Evolutionary conservation across 2,797 vertebrate genomes (phyloP), one percentile per base, ranked within the genome.

Genomic region (Myotis daubentonii): DNA sequence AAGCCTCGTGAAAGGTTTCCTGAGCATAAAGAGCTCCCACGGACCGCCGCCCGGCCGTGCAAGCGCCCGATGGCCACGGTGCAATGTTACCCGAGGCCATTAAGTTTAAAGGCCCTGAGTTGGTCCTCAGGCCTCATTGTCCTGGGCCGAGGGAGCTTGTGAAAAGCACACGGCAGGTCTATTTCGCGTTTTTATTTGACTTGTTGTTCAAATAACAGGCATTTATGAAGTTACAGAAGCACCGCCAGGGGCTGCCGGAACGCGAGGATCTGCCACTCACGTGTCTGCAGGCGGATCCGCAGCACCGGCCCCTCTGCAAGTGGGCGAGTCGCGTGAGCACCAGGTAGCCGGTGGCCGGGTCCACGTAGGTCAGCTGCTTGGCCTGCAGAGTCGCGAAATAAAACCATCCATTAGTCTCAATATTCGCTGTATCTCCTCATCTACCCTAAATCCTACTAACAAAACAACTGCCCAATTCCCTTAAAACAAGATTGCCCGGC

Each of bases 211-310:
- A 95, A 83, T 91, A 68, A 95, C 17, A 92, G 20, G 94, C 81
- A 87, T 97, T 96, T 94, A 95, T 23, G 41, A 93, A 96, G 94
- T 95, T 38, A 76, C 25, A 36, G 95, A 92, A 94, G 90, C 85
- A 57, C 81, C 0, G 12, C 16, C 80, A 72, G 72, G 83, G 90
- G 72, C 92, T 12, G 83, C 81, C 12, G 55, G 55, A 66, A 95
- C 62, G 75, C 12, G 38, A 65, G 83, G 53, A 55, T 91, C 89
- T 93, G 71, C 15, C 95, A 98, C 99, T 99, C 97, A 99, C 99
- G 25, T 98, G 99, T 98, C 98, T 98, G 98, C 98, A 98, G 0
- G 98, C 99, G 74, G 95, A 98, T 89, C 98, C 99, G 9, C 98
- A 99, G 97, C 99, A 99, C 68, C 93, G 96, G 41, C 98, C 99